Evolutionary conservation across 1,140 invertebrate species (phyloP), one percentile per base, ranked within the genome.

Genomic region (Ooceraea biroi): DNA sequence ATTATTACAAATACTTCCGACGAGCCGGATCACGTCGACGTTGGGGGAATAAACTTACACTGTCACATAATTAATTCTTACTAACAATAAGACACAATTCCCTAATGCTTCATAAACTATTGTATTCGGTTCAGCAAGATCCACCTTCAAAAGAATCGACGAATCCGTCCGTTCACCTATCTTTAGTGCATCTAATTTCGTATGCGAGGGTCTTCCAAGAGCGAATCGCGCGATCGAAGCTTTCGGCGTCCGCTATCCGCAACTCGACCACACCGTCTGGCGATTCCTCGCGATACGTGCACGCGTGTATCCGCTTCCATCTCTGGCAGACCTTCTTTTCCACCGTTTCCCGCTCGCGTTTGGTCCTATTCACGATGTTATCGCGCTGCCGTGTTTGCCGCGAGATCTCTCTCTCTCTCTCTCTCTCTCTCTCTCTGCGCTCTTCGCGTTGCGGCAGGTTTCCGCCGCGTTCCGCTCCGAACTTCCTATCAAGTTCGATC

Each of bases 401-500:
- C 76, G 12, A 46, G n/a, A n/a, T n/a, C n/a, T n/a, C n/a, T n/a
- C n/a, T n/a, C n/a, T n/a, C n/a, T n/a, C n/a, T n/a, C n/a, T n/a
- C n/a, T n/a, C n/a, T n/a, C n/a, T n/a, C n/a, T n/a, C n/a, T n/a
- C n/a, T n/a, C n/a, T n/a, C n/a, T n/a, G n/a, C n/a, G n/a, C n/a
- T n/a, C n/a, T n/a, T n/a, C n/a, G n/a, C n/a, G n/a, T n/a, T n/a
- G n/a, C n/a, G n/a, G n/a, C n/a, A n/a, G n/a, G 69, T 36, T 7
- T 57, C 12, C 25, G 63, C 14, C 12, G 66, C 46, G 11, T 69
- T 71, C 52, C 50, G 50, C 69, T 58, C 41, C 65, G 46, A 80
- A 80, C 65, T 80, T 80, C 12, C 36, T 69, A 80, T 80, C 76
- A 46, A 71, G 36, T 80, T 69, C 65, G 65, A 80, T 80, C 25